Base-by-base conservation (phyloP, 2,113 vertebrate genomes). In the Podarcis raffonei region DNA sequence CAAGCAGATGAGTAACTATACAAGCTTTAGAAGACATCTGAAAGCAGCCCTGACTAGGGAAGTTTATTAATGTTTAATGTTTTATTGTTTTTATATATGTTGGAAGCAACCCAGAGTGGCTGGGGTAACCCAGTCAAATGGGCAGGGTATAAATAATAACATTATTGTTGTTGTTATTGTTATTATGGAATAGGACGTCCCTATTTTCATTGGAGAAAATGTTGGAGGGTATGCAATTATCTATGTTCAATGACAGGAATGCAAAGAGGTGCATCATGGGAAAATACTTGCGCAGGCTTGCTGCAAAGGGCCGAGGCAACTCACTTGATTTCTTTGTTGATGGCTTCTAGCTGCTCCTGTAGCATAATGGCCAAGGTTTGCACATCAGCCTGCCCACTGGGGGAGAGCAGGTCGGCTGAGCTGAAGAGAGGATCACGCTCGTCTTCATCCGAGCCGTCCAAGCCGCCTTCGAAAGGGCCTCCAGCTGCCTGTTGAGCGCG, bases 271-370 rank as follows among this genome's bases (percentile, higher is more conserved):
- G 35, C 68, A 37, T 72, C 59, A 23, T 59, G 68, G 59, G 65
- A 65, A 87, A 20, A 6, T 20, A 12, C 12, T 27, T 4, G 23
- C 4, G 3, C 9, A 66, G 6, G 27, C 37, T 16, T 80, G 22
- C 8, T 83, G 37, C 8, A 77, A 15, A 48, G 30, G 3, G 76
- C 25, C 8, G 71, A 48, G 62, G 35, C 6, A 1, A 0, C 98
- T 97, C 93, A 98, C 98, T 98, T 98, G 96, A 98, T 99, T 95
- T 98, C 98, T 94, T 99, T 98, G 92, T 99, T 99, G 95, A 99
- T 99, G 91, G 98, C 98, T 92, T 98, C 98, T 94, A 99, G 97
- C 96, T 99, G 98, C 90, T 98, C 97, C 97, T 99, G 98, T 89
- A 99, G 97, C 98, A 98, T 98, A 91, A 98, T 98, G 94, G 98